These are phyloP conservation scores for Percopsis transmontana DNA, from an alignment of 2,113 vertebrate species.

Conservation along the genomic window DNA sequence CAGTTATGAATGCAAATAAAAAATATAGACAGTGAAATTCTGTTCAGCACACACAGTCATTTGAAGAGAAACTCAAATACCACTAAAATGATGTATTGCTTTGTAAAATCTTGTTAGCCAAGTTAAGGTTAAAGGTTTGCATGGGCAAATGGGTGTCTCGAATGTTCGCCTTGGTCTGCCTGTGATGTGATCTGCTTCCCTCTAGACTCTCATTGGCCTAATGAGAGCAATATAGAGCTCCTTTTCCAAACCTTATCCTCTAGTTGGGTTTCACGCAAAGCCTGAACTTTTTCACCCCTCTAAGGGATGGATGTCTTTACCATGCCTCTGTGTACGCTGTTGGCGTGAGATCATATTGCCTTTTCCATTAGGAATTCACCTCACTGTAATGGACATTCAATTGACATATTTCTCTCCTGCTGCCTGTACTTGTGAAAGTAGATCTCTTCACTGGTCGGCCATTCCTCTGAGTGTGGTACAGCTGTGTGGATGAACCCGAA, in stretches of 20 bases:
- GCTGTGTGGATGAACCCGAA: conserved; percentile 34
- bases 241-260: conserved; percentile 47
- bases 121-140: conserved; percentile 49
- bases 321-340: conserved; percentile 11
- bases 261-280: conserved; percentile 47
- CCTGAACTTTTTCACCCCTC: conserved; percentile 59
- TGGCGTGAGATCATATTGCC: conserved; percentile 29
- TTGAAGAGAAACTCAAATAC: conserved; percentile 37
- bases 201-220: conserved; percentile 45
- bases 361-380: conserved; percentile 20
- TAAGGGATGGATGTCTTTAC: conserved; percentile 58
- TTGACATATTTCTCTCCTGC: not conserved
- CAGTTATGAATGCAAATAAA: conserved; percentile 35
- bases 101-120: conserved; percentile 51
- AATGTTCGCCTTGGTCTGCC: conserved; percentile 49
- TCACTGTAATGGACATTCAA: conserved; percentile 6
- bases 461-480: conserved; percentile 13
- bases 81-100: conserved; percentile 60
- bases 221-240: conserved; percentile 51
- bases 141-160: conserved; percentile 53
- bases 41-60: conserved; percentile 33
- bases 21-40: conserved; percentile 41
- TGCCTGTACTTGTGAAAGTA: not conserved
- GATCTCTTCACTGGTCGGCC: too few species aligned
- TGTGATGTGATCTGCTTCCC: conserved; percentile 55